A percentile compares a stretch with the other conserved stretches of the same genome.
Conservation (phyloP, 2,888 invertebrate species). For the Tryphoninae sp. region DNA sequence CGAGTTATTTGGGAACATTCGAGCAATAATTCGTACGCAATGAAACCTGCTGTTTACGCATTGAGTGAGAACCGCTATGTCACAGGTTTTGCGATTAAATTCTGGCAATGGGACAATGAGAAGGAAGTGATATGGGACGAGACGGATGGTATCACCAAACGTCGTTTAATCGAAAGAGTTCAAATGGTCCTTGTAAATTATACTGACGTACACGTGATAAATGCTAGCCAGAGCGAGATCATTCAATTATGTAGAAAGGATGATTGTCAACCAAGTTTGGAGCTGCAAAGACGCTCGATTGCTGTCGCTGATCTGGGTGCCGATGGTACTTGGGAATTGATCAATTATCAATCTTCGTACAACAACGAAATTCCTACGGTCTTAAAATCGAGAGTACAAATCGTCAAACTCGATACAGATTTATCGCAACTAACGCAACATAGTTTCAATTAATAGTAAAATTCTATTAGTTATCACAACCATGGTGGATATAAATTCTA, state of each 20-base stretch:
- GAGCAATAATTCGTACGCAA: slow-evolving; percentile 86
- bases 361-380: slow-evolving; percentile 65
- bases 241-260: slow-evolving; percentile 86
- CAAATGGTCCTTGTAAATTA: slow-evolving; percentile 91
- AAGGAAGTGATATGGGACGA: slow-evolving; percentile 41
- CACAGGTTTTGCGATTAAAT: slow-evolving; percentile 90
- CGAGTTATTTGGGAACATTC: slow-evolving; percentile 85
- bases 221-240: slow-evolving; percentile 90
- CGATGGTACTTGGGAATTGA: slow-evolving; percentile 89
- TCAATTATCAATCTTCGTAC: slow-evolving; percentile 84
- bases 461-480: slow-evolving; percentile 8
- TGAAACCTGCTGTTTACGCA: slow-evolving; percentile 87
- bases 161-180: slow-evolving; percentile 86
- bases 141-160: slow-evolving; percentile 63
- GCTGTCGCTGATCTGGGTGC: slow-evolving; percentile 88
- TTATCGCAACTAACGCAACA: slow-evolving; percentile 59
- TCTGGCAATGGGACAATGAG: slow-evolving; percentile 89
- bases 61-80: slow-evolving; percentile 83
- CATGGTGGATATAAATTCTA: background rate
- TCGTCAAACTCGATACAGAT: slow-evolving; percentile 74
- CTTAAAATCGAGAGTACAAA: slow-evolving; percentile 76
- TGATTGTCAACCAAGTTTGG: slow-evolving; percentile 88
- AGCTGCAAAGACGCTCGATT: slow-evolving; percentile 88
- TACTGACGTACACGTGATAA: slow-evolving; percentile 88
- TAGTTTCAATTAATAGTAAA: slow-evolving; percentile 16